These are phyloP conservation scores for Okapia johnstoni DNA, from an alignment of 2,113 vertebrate species.

Conservation along the genomic window DNA sequence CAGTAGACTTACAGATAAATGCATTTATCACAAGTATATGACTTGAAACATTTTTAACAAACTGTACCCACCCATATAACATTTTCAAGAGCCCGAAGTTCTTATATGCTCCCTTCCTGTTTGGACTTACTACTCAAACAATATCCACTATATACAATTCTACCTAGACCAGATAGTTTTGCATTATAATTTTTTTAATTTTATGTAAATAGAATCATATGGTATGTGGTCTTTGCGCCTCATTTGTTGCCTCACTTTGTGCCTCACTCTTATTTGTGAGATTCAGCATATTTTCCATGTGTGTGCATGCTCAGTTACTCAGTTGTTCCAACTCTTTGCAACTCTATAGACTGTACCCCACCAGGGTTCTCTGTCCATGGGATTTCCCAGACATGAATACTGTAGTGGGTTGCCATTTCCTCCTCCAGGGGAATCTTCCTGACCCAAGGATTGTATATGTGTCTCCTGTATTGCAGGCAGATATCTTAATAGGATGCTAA, in stretches of 20 bases:
- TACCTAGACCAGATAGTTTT: not conserved
- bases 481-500: not conserved
- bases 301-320: not conserved
- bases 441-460: not conserved
- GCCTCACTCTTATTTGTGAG: not conserved
- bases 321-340: not conserved
- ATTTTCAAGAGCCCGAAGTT: not conserved
- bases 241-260: not conserved
- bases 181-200: not conserved
- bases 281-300: not conserved
- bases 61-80: not conserved
- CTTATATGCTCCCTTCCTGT: not conserved
- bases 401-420: not conserved
- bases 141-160: not conserved
- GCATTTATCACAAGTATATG: not conserved
- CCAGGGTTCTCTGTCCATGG: not conserved
- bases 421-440: not conserved
- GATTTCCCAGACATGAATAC: not conserved
- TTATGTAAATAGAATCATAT: not conserved
- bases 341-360: not conserved
- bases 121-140: rapidly evolving
- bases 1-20: not conserved
- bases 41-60: not conserved
- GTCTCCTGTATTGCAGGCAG: not conserved
- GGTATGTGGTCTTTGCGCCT: not conserved